Conservation (phyloP, 2,888 invertebrate species). For the Andrena fulva region DNA sequence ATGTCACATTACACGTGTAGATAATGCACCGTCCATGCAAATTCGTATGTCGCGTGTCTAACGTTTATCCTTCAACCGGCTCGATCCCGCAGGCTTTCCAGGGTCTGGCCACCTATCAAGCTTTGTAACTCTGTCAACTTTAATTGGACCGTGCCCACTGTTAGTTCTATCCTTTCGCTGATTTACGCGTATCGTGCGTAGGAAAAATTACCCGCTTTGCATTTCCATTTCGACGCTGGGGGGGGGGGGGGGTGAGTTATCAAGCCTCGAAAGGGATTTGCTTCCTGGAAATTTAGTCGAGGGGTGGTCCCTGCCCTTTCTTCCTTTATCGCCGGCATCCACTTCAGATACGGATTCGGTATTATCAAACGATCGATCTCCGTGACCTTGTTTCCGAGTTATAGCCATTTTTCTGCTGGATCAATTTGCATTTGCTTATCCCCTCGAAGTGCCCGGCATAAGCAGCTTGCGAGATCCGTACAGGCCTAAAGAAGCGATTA, state of each 20-base stretch:
- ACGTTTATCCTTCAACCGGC: constrained; percentile 68
- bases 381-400: too few species aligned
- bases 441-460: too few species aligned
- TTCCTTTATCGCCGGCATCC: too few species aligned
- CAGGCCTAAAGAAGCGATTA: too few species aligned
- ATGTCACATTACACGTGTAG: constrained; percentile 74
- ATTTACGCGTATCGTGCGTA: constrained; percentile 33
- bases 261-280: too few species aligned
- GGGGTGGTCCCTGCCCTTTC: not conserved
- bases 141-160: constrained; percentile 43
- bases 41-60: constrained; percentile 71
- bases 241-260: too few species aligned
- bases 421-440: too few species aligned
- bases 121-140: constrained; percentile 55
- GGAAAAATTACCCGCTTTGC: constrained; percentile 15
- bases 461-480: too few species aligned
- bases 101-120: constrained; percentile 43
- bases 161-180: constrained; percentile 23
- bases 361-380: too few species aligned
- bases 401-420: too few species aligned
- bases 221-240: not conserved
- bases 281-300: too few species aligned
- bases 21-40: constrained; percentile 72
- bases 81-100: constrained; percentile 38
- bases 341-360: too few species aligned